These are phyloP conservation scores for Ailurus styani DNA, from an alignment of 2,113 vertebrate genomes.

Conservation along the genomic window DNA sequence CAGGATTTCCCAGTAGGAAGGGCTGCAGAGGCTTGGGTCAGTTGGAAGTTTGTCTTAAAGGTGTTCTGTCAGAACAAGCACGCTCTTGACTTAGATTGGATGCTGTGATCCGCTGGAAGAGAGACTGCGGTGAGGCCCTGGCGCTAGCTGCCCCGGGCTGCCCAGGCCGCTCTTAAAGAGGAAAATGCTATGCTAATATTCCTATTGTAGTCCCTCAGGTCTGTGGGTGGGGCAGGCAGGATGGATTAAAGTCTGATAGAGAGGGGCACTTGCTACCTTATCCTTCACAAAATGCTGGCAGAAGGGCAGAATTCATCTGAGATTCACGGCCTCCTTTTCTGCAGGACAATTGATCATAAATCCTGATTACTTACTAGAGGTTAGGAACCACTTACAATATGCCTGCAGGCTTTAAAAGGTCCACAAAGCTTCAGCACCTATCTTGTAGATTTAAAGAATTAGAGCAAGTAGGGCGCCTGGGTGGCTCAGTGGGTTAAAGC, in stretches of 20 bases:
- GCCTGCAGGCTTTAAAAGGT: background rate
- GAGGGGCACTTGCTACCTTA: background rate
- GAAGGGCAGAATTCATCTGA: background rate
- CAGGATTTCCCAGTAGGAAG: background rate
- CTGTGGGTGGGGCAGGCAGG: background rate
- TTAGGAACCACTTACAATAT: background rate
- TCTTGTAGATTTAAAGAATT: background rate
- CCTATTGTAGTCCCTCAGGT: background rate
- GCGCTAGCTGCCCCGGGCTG: background rate
- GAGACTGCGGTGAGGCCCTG: rapidly evolving
- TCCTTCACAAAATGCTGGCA: background rate
- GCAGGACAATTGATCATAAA: background rate
- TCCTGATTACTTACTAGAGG: background rate
- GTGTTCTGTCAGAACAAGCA: background rate
- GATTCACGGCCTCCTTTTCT: background rate
- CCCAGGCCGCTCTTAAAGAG: background rate
- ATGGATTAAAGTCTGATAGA: background rate
- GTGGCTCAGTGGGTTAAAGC: too few relatives aligned
- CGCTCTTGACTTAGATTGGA: background rate
- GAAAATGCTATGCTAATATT: too few relatives aligned
- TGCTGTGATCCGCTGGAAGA: too few relatives aligned
- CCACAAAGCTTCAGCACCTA: background rate
- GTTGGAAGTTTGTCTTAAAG: background rate
- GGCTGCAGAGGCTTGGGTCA: too few relatives aligned
- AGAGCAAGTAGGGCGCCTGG: too few relatives aligned